Conservation (phyloP, 2,113 vertebrate genomes). For the Gavia stellata region DNA sequence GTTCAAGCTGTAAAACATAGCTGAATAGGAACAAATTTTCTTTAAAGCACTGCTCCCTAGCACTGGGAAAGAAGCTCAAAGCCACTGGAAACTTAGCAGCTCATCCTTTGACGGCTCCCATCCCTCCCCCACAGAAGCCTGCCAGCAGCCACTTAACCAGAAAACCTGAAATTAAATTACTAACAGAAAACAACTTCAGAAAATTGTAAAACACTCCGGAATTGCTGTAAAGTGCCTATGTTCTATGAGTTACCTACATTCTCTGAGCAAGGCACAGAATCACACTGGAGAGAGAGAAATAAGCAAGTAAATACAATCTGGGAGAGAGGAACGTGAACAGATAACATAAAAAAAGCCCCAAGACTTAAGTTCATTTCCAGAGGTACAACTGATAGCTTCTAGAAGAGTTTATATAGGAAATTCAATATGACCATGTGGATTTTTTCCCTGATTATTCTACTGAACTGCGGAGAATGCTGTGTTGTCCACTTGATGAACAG, state of each 20-base stretch:
- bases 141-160: neutral
- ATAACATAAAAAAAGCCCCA: neutral
- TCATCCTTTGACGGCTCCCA: neutral
- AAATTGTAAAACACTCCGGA: neutral
- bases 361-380: neutral
- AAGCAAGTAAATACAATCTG: neutral
- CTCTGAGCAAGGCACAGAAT: neutral
- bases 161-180: neutral
- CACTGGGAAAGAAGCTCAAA: neutral
- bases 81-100: neutral
- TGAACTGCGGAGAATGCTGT: neutral
- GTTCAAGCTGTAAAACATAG: neutral
- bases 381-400: neutral
- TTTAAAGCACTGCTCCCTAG: neutral
- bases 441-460: neutral
- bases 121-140: neutral
- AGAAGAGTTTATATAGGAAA: neutral
- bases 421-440: too few species aligned
- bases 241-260: neutral
- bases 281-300: neutral
- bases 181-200: neutral
- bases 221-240: neutral
- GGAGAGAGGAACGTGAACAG: neutral
- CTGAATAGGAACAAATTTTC: neutral
- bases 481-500: neutral